A percentile compares a stretch with the other conserved stretches of the same genome.
Conservation (phyloP, 2,797 vertebrate species). For the Picus viridis region DNA sequence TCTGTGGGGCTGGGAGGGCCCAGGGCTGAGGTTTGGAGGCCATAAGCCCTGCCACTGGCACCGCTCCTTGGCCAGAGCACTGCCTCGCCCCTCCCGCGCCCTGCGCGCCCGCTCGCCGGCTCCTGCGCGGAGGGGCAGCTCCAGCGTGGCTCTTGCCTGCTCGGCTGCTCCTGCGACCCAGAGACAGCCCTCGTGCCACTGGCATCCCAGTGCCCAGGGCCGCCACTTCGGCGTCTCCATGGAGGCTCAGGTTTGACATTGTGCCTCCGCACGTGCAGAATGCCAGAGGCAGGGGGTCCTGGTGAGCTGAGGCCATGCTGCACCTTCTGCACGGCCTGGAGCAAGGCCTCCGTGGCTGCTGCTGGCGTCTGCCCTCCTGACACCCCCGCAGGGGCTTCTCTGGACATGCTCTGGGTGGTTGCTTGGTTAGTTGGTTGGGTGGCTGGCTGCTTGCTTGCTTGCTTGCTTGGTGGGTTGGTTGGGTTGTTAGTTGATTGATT, state of each 20-base stretch:
- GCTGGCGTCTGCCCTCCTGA: not conserved
- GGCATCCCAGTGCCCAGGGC: not conserved
- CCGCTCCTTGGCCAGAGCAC: not conserved
- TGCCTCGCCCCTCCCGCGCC: not conserved
- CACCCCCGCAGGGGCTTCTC: not conserved
- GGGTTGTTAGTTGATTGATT: too few species aligned
- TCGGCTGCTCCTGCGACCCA: conserved; percentile 15
- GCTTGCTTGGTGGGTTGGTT: too few species aligned
- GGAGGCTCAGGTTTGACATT: not conserved
- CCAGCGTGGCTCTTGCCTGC: not conserved
- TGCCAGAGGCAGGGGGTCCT: not conserved
- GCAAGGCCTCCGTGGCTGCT: too few species aligned
- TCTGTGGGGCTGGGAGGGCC: not conserved
- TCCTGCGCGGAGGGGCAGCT: not conserved
- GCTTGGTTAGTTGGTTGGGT: too few species aligned
- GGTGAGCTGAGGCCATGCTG: too few species aligned
- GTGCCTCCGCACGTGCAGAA: not conserved
- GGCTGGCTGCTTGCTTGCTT: too few species aligned
- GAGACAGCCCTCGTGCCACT: not conserved
- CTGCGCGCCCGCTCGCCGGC: not conserved
- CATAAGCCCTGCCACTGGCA: not conserved
- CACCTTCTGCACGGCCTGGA: too few species aligned
- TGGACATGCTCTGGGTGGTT: not conserved
- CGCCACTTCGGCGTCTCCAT: not conserved
- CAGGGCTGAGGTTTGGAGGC: not conserved